phyloP scores from a whole-genome alignment of 2,113 vertebrate genomes.

The Rhagologus leucostigma region DNA sequence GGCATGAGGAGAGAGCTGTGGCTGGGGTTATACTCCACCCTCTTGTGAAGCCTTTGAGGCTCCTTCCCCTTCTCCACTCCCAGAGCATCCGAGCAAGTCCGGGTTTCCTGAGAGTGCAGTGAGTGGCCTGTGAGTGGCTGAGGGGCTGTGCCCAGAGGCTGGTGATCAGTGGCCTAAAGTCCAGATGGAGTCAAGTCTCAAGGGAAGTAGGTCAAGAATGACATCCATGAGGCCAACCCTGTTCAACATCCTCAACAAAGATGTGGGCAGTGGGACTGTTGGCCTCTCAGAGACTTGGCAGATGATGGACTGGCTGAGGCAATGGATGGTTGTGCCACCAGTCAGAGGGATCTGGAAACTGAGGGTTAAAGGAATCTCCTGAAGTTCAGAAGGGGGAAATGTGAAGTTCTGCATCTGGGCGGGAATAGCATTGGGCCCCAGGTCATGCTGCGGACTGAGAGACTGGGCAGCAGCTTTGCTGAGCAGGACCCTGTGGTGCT shows the following conservation, averaged over 20 bases:
- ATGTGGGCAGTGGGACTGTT: not conserved
- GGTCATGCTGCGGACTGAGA: not conserved
- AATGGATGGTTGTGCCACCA: not conserved
- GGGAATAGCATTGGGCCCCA: too few species aligned
- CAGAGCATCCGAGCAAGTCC: too few species aligned
- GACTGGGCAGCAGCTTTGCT: not conserved
- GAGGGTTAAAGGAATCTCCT: not conserved
- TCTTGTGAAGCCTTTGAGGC: too few species aligned
- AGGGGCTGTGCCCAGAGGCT: too few species aligned
- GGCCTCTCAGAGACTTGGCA: not conserved
- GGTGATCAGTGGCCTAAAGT: too few species aligned
- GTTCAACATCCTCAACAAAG: not conserved
- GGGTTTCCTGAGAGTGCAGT: too few species aligned
- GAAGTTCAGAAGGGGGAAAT: not conserved
- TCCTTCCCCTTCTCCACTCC: too few species aligned
- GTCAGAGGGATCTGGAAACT: not conserved
- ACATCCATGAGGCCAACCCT: not conserved
- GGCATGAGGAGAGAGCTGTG: too few species aligned
- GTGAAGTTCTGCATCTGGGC: not conserved
- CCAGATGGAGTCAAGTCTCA: too few species aligned
- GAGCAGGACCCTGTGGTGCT: not conserved
- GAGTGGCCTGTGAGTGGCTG: too few species aligned
- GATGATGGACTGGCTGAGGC: not conserved
- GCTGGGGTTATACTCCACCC: too few species aligned
- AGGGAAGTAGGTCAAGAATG: too few species aligned